These are phyloP conservation scores for Bicyclus anynana DNA, from an alignment of 1,140 invertebrate species.

Conservation along the genomic window DNA sequence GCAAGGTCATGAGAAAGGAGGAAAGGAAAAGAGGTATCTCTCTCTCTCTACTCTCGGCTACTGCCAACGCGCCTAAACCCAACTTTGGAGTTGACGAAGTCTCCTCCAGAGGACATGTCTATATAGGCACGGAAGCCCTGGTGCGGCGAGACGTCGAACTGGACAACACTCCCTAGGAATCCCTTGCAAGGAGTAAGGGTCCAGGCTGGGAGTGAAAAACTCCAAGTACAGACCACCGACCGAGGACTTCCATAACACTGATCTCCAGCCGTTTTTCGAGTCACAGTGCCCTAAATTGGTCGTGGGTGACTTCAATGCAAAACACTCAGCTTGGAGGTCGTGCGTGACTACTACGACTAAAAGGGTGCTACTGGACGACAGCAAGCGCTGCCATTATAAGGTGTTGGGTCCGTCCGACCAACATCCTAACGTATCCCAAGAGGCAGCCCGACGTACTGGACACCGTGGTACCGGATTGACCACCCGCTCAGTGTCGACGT, in stretches of 20 bases:
- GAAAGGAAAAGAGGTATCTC: background rate
- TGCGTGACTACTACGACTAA: constrained; percentile 6
- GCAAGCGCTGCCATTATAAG: constrained; percentile 1
- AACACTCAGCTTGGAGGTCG: constrained; percentile 11
- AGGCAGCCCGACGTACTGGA: constrained; percentile 14
- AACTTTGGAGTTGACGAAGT: constrained; percentile 17
- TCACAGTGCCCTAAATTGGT: background rate
- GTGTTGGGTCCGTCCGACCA: constrained; percentile 15
- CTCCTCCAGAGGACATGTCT: constrained; percentile 1
- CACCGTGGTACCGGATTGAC: background rate
- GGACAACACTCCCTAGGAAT: background rate
- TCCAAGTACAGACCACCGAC: constrained; percentile 10
- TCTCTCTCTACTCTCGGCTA: background rate
- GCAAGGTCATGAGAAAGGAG: background rate
- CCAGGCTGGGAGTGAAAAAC: background rate
- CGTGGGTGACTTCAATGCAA: constrained; percentile 15
- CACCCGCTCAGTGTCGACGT: constrained; percentile 4
- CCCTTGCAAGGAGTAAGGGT: background rate
- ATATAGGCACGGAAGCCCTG: background rate
- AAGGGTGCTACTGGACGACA: background rate
- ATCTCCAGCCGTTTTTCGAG: background rate
- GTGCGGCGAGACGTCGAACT: constrained; percentile 3
- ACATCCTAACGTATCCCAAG: background rate
- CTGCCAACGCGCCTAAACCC: no score
- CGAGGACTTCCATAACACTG: background rate